Evolutionary conservation across 2,797 vertebrate genomes (phyloP).

Genomic region (Erethizon dorsatum): DNA sequence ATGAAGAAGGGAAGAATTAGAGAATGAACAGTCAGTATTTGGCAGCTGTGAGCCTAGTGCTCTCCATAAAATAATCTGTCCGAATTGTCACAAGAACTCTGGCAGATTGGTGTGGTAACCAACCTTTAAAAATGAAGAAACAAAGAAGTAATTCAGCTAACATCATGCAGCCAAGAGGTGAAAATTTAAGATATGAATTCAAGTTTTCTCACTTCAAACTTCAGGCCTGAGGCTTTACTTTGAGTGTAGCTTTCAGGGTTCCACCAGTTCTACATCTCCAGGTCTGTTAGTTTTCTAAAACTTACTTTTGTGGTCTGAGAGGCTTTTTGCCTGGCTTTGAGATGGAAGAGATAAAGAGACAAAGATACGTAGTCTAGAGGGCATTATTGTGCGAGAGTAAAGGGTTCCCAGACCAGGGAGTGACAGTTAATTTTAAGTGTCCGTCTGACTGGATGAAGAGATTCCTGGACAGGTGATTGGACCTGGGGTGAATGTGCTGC

Average conservation of each 20-base stretch:
- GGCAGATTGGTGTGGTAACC: neutral
- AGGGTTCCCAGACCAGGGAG: neutral
- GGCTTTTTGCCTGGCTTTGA: neutral
- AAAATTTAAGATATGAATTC: neutral
- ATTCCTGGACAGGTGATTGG: neutral
- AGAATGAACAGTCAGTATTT: conserved; percentile 30
- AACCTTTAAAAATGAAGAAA: neutral
- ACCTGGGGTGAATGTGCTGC: neutral
- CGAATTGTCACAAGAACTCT: neutral
- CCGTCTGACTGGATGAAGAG: neutral
- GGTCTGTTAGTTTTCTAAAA: neutral
- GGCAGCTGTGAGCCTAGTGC: neutral
- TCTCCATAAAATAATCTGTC: neutral
- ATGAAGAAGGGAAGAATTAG: neutral
- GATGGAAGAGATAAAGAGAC: neutral
- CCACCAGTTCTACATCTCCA: neutral
- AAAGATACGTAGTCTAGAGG: neutral
- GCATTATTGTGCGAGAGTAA: neutral
- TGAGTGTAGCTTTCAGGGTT: neutral
- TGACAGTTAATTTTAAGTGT: neutral
- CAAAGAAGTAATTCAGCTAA: neutral
- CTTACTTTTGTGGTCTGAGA: neutral
- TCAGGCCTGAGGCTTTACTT: neutral
- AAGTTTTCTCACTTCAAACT: neutral
- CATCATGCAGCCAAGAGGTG: neutral